Conservation (phyloP, 2,888 invertebrate genomes). For the Cheilosia soror region DNA sequence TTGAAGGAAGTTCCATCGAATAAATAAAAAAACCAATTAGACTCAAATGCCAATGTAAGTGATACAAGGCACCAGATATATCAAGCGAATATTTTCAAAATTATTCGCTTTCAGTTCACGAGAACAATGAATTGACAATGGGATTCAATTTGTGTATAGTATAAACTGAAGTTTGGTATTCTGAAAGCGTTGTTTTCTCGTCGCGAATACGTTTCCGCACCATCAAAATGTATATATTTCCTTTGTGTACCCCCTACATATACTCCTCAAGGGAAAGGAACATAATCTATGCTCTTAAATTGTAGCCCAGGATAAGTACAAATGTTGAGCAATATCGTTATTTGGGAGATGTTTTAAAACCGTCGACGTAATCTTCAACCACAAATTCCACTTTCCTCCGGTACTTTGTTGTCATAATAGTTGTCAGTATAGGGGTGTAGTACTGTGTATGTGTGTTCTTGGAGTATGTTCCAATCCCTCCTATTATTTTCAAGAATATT, state of each 20-base stretch:
- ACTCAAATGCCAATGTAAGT: too few relatives aligned
- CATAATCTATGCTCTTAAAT: slow-evolving; percentile 42
- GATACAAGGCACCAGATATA: too few relatives aligned
- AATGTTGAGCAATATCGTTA: slow-evolving; percentile 48
- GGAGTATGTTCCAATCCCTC: slow-evolving; percentile 7
- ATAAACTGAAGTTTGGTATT: too few relatives aligned
- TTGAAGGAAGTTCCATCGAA: too few relatives aligned
- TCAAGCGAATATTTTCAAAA: too few relatives aligned
- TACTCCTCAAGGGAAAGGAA: slow-evolving; percentile 22
- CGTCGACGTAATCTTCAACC: slow-evolving; percentile 65
- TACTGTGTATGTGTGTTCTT: neutral
- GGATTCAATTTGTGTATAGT: too few relatives aligned
- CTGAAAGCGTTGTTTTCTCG: neutral
- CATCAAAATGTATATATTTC: neutral
- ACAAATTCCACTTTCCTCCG: slow-evolving; percentile 62
- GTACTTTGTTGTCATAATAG: slow-evolving; percentile 57
- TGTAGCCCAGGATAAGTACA: slow-evolving; percentile 45
- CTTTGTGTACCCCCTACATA: neutral
- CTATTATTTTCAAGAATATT: slow-evolving; percentile 49
- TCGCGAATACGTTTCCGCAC: neutral
- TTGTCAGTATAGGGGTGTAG: neutral
- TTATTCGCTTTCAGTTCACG: too few relatives aligned
- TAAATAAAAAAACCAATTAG: too few relatives aligned
- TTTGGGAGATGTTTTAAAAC: slow-evolving; percentile 47
- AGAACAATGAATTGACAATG: too few relatives aligned